phyloP scores from a whole-genome alignment of 2,113 vertebrate species.

The Varanus salvator region DNA sequence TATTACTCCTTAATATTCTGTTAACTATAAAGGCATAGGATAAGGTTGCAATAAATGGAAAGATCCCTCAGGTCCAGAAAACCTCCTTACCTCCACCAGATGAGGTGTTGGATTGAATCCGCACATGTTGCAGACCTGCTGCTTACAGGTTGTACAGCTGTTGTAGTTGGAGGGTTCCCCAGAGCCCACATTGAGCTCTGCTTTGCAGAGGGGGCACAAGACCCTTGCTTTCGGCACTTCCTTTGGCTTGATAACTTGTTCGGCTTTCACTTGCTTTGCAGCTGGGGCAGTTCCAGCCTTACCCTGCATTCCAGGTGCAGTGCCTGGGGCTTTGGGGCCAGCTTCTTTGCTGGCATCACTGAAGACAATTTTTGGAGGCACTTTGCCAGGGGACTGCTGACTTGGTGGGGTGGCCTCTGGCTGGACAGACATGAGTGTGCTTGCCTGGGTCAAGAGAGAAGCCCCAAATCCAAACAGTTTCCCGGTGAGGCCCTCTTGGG shows the following conservation, averaged over 20 bases:
- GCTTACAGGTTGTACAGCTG: conserved; percentile 91
- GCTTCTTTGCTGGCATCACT: conserved; percentile 85
- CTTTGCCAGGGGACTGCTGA: conserved; percentile 87
- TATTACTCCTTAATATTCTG: not conserved
- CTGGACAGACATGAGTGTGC: conserved; percentile 93
- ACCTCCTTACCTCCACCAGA: conserved; percentile 90
- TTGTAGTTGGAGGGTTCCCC: conserved; percentile 91
- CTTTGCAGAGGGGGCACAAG: conserved; percentile 94
- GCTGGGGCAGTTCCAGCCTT: conserved; percentile 44
- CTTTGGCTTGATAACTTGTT: conserved; percentile 79
- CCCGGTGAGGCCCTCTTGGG: conserved; percentile 94
- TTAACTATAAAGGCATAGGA: not conserved
- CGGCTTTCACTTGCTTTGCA: conserved; percentile 69
- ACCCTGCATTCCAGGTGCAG: conserved; percentile 74
- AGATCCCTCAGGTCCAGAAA: not conserved
- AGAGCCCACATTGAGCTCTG: conserved; percentile 87
- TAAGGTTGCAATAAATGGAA: not conserved
- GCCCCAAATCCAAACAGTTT: conserved; percentile 97
- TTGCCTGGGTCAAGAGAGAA: conserved; percentile 95
- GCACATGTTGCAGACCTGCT: conserved; percentile 97
- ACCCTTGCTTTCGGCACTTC: conserved; percentile 84
- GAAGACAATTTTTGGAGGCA: conserved; percentile 89
- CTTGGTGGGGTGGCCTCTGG: conserved; percentile 83
- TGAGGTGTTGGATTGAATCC: conserved; percentile 98
- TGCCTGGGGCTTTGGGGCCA: conserved; percentile 78